These are phyloP conservation scores for Drepana arcuata DNA, from an alignment of 1,140 invertebrate species.

Conservation along the genomic window DNA sequence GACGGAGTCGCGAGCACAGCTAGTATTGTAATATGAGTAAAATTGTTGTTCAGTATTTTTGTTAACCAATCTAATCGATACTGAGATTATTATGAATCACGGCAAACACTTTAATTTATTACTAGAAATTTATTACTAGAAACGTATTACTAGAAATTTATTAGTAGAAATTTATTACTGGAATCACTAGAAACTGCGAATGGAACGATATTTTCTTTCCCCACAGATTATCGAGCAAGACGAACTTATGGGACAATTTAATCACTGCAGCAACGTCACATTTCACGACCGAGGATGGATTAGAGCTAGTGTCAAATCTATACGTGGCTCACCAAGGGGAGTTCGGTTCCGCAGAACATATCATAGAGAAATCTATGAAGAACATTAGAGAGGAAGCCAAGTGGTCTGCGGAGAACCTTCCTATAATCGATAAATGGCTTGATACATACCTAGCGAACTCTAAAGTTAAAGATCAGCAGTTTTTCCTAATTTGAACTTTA, in stretches of 20 bases:
- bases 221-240: constrained; percentile 78
- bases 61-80: too few relatives aligned
- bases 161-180: too few relatives aligned
- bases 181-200: too few relatives aligned
- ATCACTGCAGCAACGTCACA: constrained; percentile 79
- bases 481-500: constrained; percentile 15
- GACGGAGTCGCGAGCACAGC: too few relatives aligned
- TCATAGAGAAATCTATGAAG: constrained; percentile 77
- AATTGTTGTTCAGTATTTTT: too few relatives aligned
- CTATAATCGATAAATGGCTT: constrained; percentile 79
- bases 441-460: constrained; percentile 65
- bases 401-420: constrained; percentile 80
- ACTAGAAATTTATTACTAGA: too few relatives aligned
- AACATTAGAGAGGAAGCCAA: constrained; percentile 78
- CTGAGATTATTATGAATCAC: too few relatives aligned
- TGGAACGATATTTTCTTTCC: too few relatives aligned
- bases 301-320: constrained; percentile 76
- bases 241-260: constrained; percentile 80
- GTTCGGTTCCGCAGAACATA: constrained; percentile 77
- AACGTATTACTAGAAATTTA: too few relatives aligned
- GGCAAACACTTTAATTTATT: too few relatives aligned
- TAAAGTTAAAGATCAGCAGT: constrained; percentile 24
- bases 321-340: constrained; percentile 74
- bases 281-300: constrained; percentile 80
- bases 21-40: too few relatives aligned